Conservation (phyloP, 2,113 vertebrate species). For the Nematolebias whitei region DNA sequence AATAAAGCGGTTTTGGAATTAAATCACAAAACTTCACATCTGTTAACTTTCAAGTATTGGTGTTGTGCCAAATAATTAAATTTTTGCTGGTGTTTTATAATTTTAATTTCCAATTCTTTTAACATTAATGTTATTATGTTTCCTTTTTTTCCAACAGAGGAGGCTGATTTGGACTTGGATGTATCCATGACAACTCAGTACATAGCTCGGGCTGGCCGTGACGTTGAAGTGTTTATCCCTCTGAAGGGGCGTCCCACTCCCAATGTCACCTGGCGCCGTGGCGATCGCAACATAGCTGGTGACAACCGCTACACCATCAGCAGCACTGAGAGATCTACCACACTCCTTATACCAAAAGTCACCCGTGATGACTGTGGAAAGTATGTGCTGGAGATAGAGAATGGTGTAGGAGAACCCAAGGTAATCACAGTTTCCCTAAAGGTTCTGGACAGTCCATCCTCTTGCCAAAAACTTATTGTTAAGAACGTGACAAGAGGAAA, state of each 20-base stretch:
- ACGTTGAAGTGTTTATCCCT: constrained; percentile 90
- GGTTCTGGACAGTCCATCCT: constrained; percentile 92
- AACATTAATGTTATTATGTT: not conserved
- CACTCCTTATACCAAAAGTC: constrained; percentile 89
- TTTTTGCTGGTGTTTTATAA: not conserved
- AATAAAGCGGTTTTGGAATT: not conserved
- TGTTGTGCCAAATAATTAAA: no score
- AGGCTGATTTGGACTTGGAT: constrained; percentile 92
- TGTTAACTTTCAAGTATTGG: not conserved
- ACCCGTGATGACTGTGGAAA: constrained; percentile 93
- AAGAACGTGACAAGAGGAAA: constrained; percentile 93
- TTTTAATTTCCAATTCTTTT: not conserved
- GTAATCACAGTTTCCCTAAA: constrained; percentile 89
- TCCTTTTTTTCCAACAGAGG: constrained; percentile 82
- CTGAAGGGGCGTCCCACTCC: constrained; percentile 93
- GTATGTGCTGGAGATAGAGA: constrained; percentile 95
- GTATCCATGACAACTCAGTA: constrained; percentile 91
- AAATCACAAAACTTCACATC: not conserved
- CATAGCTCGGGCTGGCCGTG: constrained; percentile 89
- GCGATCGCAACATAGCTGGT: constrained; percentile 87
- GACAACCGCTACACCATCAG: constrained; percentile 90
- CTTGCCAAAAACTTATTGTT: constrained; percentile 90
- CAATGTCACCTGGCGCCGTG: constrained; percentile 92
- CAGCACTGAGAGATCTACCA: constrained; percentile 91
- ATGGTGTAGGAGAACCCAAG: constrained; percentile 93